Evolutionary conservation across 2,888 invertebrate species (phyloP).

Genomic region (Oegoconia quadripuncta): DNA sequence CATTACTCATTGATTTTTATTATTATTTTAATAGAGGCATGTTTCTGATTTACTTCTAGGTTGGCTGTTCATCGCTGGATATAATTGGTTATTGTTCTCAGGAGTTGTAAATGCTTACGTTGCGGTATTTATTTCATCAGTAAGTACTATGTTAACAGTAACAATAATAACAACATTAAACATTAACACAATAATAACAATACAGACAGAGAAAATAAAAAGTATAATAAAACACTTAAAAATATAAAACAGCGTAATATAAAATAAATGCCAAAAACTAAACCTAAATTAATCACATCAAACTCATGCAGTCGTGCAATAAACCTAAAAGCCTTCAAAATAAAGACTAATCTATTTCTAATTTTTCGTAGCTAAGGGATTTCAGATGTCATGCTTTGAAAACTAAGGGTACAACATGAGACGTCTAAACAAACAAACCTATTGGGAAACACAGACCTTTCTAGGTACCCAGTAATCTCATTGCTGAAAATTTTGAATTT

Average conservation of each 20-base stretch:
- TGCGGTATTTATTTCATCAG: too few species aligned
- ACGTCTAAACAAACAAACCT: slow-evolving; percentile 49
- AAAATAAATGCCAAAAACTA: neutral
- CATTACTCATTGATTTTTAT: too few species aligned
- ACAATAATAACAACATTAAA: neutral
- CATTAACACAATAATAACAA: neutral
- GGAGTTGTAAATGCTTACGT: too few species aligned
- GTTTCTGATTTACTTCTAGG: too few species aligned
- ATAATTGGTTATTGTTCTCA: too few species aligned
- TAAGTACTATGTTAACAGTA: neutral
- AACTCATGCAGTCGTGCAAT: slow-evolving; percentile 1
- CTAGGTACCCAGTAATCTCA: slow-evolving; percentile 66
- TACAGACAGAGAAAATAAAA: neutral
- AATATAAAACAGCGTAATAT: neutral
- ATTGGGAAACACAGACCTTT: slow-evolving; percentile 43
- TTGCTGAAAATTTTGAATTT: slow-evolving; percentile 42
- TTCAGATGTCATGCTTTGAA: slow-evolving; percentile 36
- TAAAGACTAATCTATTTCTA: neutral
- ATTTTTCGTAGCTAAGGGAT: slow-evolving; percentile 15
- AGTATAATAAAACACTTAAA: neutral
- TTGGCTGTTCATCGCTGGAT: too few species aligned
- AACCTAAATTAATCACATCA: neutral
- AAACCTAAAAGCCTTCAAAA: neutral
- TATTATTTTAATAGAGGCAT: too few species aligned
- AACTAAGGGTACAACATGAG: slow-evolving; percentile 30